phyloP scores from a whole-genome alignment of 2,113 vertebrate species.

The Alethe diademata region DNA sequence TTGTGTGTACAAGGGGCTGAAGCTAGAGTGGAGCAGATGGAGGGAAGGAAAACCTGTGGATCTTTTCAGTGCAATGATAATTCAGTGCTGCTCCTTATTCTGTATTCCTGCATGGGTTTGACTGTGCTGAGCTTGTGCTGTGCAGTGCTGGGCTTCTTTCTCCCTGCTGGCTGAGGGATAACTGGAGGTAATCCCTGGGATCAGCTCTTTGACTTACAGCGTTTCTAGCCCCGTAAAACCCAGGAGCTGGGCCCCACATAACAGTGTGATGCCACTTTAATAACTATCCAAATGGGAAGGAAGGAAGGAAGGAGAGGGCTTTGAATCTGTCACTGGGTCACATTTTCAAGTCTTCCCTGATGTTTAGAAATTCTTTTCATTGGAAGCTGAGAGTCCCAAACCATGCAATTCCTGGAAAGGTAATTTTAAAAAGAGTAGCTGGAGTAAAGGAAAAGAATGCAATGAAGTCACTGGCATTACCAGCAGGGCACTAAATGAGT shows the following conservation, averaged over 20 bases:
- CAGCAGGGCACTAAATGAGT: neutral
- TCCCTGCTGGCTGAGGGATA: neutral
- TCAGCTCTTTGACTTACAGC: neutral
- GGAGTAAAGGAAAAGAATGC: neutral
- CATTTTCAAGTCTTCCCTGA: neutral
- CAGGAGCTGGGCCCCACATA: neutral
- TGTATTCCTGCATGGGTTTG: neutral
- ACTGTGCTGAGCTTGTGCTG: accelerated
- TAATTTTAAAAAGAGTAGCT: neutral
- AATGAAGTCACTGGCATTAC: neutral
- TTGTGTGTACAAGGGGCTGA: accelerated
- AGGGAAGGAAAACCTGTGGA: neutral
- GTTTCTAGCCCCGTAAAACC: neutral
- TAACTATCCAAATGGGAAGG: neutral
- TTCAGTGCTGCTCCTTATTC: neutral
- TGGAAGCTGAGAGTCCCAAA: neutral
- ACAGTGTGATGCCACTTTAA: neutral
- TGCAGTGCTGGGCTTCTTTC: neutral
- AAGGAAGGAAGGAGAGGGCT: neutral
- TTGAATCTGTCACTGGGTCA: neutral
- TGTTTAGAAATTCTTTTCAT: neutral
- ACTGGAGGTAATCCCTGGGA: neutral
- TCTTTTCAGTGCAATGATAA: neutral
- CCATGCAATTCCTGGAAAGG: accelerated
- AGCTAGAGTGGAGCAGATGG: neutral